Percentiles rank a stretch among this genome's conserved stretches.
Evolutionary conservation across 2,888 invertebrate species (phyloP).

Genomic region (Choreutis nemorana): DNA sequence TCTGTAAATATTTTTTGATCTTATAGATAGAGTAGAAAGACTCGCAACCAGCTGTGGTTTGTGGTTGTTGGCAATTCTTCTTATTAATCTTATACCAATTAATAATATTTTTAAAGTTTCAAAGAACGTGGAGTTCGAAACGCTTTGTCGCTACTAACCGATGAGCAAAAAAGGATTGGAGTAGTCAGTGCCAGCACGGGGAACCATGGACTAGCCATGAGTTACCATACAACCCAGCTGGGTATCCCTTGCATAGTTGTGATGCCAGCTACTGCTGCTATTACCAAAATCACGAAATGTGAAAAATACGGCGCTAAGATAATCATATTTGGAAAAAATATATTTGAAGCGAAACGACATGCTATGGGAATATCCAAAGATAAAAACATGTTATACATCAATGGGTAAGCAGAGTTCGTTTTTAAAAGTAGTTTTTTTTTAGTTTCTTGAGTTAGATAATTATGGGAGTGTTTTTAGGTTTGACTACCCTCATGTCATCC

Average conservation of each 20-base stretch:
- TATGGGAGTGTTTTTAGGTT: conserved; percentile 61
- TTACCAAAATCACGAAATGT: conserved; percentile 90
- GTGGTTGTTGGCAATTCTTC: not conserved
- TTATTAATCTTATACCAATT: conserved; percentile 4
- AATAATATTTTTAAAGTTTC: conserved; percentile 68
- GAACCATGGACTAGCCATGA: conserved; percentile 85
- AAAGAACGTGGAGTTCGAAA: conserved; percentile 94
- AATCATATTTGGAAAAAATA: conserved; percentile 77
- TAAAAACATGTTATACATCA: conserved; percentile 79
- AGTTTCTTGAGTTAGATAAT: not conserved
- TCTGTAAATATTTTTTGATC: too few species aligned
- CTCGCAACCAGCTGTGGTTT: too few species aligned
- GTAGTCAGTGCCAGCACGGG: conserved; percentile 91
- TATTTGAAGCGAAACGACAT: conserved; percentile 78
- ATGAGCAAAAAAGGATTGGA: conserved; percentile 77
- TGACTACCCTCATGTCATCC: conserved; percentile 92
- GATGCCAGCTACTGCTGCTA: conserved; percentile 88
- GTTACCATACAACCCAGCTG: conserved; percentile 76
- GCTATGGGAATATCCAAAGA: conserved; percentile 79
- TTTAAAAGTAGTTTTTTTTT: too few species aligned
- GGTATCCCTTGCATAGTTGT: conserved; percentile 81
- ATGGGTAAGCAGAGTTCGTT: conserved; percentile 71
- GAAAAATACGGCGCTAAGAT: conserved; percentile 81
- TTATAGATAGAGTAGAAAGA: too few species aligned
- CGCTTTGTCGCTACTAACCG: conserved; percentile 74